Evolutionary conservation across 2,797 vertebrate species (phyloP).

Genomic region (Falco columbarius): DNA sequence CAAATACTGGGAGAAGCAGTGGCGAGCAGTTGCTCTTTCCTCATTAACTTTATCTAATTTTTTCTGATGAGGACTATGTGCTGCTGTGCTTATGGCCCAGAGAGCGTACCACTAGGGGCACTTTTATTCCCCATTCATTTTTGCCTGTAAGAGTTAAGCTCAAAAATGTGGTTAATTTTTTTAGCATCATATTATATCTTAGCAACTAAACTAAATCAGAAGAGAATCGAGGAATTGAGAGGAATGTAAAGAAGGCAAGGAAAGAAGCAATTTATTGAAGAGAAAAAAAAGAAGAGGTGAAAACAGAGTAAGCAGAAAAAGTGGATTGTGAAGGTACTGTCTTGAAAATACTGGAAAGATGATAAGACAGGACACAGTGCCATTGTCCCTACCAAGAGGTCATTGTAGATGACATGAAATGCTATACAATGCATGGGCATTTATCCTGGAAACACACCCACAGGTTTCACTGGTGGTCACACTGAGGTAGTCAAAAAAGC

Average conservation of each 20-base stretch:
- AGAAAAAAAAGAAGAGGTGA: neutral
- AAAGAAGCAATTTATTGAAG: neutral
- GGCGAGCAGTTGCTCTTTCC: neutral
- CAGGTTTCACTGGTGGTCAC: neutral
- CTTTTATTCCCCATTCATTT: fast-evolving
- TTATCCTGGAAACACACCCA: neutral
- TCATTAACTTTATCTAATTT: neutral
- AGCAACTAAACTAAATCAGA: neutral
- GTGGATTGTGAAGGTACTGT: neutral
- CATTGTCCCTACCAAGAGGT: neutral
- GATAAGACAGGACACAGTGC: neutral
- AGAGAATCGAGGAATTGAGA: neutral
- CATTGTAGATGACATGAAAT: too few species aligned
- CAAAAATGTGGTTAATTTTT: neutral
- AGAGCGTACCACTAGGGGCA: neutral
- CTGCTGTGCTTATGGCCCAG: neutral
- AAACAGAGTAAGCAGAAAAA: neutral
- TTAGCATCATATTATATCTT: neutral
- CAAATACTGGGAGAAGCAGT: neutral
- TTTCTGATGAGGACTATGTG: neutral
- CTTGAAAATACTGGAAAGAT: neutral
- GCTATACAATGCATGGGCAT: fast-evolving
- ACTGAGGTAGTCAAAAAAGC: neutral
- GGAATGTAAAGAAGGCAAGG: neutral
- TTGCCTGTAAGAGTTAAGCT: neutral